These are phyloP conservation scores for Micrasema longulum DNA, from an alignment of 1,140 invertebrate genomes.

Conservation along the genomic window DNA sequence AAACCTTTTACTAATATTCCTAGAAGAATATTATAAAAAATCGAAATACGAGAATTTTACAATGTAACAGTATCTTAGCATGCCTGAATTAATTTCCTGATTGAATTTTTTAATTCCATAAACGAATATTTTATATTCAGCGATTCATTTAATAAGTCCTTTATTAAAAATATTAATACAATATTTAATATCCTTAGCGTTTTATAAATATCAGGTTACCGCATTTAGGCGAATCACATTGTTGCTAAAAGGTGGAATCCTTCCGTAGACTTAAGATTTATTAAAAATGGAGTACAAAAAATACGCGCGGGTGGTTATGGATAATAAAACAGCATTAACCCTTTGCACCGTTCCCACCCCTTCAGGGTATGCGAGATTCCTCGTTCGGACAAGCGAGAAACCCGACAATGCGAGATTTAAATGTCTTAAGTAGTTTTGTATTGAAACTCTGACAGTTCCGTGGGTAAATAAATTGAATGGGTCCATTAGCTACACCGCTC, in stretches of 20 bases:
- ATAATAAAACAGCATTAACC: constrained; percentile 8
- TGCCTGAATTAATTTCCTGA: too few relatives aligned
- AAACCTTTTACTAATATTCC: too few relatives aligned
- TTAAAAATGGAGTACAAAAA: constrained; percentile 2
- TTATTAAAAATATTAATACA: neutral
- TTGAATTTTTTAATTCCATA: too few relatives aligned
- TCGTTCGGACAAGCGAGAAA: constrained; percentile 53
- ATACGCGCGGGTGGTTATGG: constrained; percentile 35
- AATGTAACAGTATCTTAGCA: too few relatives aligned
- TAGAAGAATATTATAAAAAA: too few relatives aligned
- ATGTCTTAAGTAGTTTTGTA: constrained; percentile 53
- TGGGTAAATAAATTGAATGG: constrained; percentile 54
- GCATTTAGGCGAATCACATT: constrained; percentile 11
- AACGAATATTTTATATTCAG: too few relatives aligned
- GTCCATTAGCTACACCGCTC: constrained; percentile 48
- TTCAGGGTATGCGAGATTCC: constrained; percentile 5
- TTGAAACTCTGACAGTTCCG: constrained; percentile 53
- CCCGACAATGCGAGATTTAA: constrained; percentile 47
- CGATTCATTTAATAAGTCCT: too few relatives aligned
- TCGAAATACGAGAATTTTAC: too few relatives aligned
- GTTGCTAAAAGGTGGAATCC: constrained; percentile 1
- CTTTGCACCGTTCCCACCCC: constrained; percentile 19
- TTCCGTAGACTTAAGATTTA: constrained; percentile 14
- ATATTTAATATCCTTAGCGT: constrained; percentile 18
- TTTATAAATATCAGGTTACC: constrained; percentile 22